Percentiles rank a stretch among this genome's conserved stretches.
Conservation (phyloP, 2,113 vertebrate genomes). For the Perognathus longimembris region DNA sequence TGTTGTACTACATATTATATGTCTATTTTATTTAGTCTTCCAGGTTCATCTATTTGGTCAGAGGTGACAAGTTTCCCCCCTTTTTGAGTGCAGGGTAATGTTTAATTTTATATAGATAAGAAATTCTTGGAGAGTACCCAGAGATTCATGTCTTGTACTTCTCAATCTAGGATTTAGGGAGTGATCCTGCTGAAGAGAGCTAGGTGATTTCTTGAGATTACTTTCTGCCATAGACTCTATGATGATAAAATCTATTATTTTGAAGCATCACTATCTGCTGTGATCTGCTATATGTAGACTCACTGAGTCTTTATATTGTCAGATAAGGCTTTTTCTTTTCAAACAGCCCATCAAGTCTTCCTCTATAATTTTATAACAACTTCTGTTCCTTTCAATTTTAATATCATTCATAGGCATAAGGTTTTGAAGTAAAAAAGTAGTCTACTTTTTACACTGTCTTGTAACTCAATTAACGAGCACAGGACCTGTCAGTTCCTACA, state of each 20-base stretch:
- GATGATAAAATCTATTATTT: too few relatives aligned
- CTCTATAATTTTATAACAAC: neutral
- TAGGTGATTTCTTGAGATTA: too few relatives aligned
- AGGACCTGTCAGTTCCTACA: neutral
- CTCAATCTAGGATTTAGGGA: neutral
- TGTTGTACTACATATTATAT: neutral
- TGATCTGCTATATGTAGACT: too few relatives aligned
- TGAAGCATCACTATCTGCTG: too few relatives aligned
- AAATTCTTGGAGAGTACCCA: neutral
- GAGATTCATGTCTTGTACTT: neutral
- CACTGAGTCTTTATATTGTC: too few relatives aligned
- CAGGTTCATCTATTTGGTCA: neutral
- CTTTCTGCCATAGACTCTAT: too few relatives aligned
- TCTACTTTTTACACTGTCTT: neutral
- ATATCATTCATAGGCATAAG: neutral
- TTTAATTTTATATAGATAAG: neutral
- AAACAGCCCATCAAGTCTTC: neutral
- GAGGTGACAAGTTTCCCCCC: neutral
- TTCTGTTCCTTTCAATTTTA: neutral
- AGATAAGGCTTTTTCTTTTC: neutral
- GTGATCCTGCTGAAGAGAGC: neutral
- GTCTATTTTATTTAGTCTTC: neutral
- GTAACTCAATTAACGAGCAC: neutral
- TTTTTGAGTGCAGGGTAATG: neutral
- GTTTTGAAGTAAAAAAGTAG: conserved; percentile 27